These are phyloP conservation scores for Hirtodrosophila trivittata DNA, from an alignment of 2,888 invertebrate species.

Conservation along the genomic window DNA sequence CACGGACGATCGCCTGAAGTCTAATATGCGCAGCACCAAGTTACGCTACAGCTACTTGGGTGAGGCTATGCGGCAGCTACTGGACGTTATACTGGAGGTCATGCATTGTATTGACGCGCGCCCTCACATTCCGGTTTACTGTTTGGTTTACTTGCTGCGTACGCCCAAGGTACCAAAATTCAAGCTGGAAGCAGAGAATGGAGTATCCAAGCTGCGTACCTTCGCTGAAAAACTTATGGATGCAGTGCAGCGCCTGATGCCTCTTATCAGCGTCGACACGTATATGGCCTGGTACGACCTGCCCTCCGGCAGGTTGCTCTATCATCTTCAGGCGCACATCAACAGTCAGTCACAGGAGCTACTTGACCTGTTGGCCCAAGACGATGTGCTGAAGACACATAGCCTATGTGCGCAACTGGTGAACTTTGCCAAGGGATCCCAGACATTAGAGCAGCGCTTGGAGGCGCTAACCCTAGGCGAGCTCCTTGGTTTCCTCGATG, in stretches of 20 bases:
- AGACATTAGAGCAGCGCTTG: constrained; percentile 35
- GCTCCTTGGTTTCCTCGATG: constrained; percentile 49
- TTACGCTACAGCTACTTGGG: constrained; percentile 53
- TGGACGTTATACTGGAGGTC: constrained; percentile 13
- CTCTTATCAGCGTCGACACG: constrained; percentile 28
- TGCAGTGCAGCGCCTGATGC: constrained; percentile 40
- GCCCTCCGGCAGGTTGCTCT: constrained; percentile 30
- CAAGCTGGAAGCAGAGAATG: background rate
- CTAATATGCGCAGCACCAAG: no score
- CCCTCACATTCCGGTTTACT: constrained; percentile 8
- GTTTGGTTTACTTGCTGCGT: constrained; percentile 33
- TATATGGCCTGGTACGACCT: constrained; percentile 59
- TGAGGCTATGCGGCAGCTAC: constrained; percentile 26
- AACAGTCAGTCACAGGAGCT: constrained; percentile 27
- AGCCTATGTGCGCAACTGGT: constrained; percentile 22
- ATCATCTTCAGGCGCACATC: constrained; percentile 41
- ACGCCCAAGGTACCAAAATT: background rate
- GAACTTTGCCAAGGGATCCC: constrained; percentile 34
- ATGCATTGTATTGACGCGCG: background rate
- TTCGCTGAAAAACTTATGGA: constrained; percentile 40
- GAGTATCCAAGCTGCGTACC: constrained; percentile 1
- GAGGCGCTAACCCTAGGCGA: constrained; percentile 36
- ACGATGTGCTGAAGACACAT: constrained; percentile 20
- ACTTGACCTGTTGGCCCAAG: background rate
- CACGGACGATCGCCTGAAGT: constrained; percentile 25